These are phyloP conservation scores for Phymorhynchus buccinoides DNA, from an alignment of 1,140 invertebrate genomes.

Conservation along the genomic window DNA sequence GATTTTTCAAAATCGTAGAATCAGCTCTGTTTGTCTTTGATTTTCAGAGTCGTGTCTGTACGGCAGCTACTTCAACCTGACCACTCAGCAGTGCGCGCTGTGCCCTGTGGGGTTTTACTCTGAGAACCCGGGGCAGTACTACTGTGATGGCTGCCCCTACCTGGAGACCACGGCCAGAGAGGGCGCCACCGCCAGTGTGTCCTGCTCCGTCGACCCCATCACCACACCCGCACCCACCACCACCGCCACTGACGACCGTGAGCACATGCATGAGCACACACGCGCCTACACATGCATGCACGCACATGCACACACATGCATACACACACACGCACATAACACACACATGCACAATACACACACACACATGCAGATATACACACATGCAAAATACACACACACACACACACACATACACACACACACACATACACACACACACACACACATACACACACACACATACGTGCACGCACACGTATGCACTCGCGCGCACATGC, in stretches of 20 bases:
- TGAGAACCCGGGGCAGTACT: slow-evolving; percentile 38
- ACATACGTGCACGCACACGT: too few species aligned
- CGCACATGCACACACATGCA: too few species aligned
- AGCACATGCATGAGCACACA: too few species aligned
- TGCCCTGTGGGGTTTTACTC: slow-evolving; percentile 51
- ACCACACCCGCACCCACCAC: not conserved
- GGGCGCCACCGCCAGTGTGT: slow-evolving; percentile 34
- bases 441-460: too few species aligned
- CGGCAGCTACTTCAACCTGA: slow-evolving; percentile 48
- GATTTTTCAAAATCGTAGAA: not conserved
- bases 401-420: too few species aligned
- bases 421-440: too few species aligned
- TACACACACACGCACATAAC: too few species aligned
- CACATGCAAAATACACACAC: too few species aligned
- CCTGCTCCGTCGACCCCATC: slow-evolving; percentile 32
- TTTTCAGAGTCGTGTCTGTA: slow-evolving; percentile 44
- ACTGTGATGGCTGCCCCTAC: slow-evolving; percentile 46
- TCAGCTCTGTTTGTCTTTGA: not conserved
- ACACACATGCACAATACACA: too few species aligned
- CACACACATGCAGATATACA: too few species aligned
- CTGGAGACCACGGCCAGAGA: slow-evolving; percentile 42
- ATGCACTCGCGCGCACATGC: too few species aligned
- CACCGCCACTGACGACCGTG: not conserved
- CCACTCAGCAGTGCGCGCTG: slow-evolving; percentile 38
- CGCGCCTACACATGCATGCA: too few species aligned